These are phyloP conservation scores for Dermatophagoides farinae DNA, from an alignment of 1,140 invertebrate genomes.

Conservation along the genomic window DNA sequence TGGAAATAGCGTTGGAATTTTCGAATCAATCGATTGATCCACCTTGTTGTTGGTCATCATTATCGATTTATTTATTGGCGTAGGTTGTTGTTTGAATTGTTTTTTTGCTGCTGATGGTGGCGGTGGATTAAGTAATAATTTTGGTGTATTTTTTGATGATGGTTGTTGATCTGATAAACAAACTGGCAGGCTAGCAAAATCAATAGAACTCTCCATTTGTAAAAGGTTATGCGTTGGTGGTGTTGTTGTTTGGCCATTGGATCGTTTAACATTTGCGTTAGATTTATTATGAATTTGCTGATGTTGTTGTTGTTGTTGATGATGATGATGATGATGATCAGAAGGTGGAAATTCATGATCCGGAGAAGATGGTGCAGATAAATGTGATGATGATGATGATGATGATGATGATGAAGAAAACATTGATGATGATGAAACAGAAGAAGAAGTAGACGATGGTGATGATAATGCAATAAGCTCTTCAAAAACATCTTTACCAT, in stretches of 20 bases:
- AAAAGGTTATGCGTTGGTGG: neutral
- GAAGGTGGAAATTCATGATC: neutral
- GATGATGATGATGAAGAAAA: neutral
- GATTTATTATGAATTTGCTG: neutral
- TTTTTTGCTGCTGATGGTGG: neutral
- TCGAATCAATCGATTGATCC: neutral
- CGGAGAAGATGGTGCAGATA: neutral
- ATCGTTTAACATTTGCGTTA: neutral
- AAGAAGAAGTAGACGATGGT: neutral
- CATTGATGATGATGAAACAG: neutral
- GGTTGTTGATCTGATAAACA: neutral
- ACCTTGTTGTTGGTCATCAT: neutral
- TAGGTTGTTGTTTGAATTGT: neutral
- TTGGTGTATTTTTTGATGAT: neutral
- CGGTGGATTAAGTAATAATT: too few species aligned
- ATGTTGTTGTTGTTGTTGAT: too few species aligned
- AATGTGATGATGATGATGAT: neutral
- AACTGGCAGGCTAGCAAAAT: neutral
- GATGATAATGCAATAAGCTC: conserved; percentile 2
- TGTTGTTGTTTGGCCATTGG: neutral
- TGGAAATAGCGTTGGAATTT: neutral
- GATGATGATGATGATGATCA: neutral
- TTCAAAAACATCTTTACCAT: conserved; percentile 7
- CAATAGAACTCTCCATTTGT: neutral
- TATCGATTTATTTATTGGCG: too few species aligned